Base-by-base conservation (phyloP, 2,797 vertebrate species). In the Micropoecilia bifurca region DNA sequence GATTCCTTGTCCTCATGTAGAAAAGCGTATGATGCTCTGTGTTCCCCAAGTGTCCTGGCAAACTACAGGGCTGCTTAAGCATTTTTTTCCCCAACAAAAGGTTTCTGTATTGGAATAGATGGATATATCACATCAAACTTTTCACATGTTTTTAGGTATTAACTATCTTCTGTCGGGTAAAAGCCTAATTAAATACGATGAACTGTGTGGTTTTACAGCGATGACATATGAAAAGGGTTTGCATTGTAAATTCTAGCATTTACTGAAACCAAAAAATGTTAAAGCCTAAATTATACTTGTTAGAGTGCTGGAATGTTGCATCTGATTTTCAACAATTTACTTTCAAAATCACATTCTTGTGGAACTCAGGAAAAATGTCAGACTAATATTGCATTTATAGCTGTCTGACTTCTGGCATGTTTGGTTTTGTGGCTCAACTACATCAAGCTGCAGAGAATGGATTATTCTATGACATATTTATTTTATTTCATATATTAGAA, bases 401-500 rank as follows among this genome's bases (percentile, higher is more conserved):
- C 66, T n/a, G 4, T 46, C 43, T 16, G 68, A 45, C 13, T 16
- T 28, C 25, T 28, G n/a, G 41, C 68, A 71, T 16, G 68, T 71
- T 16, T 45, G 43, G 43, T 12, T 45, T 14, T 28, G 68, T n/a
- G 22, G 2, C n/a, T 46, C 25, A 28, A 28, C 41, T 45, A 45
- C 12, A 45, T 71, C 22, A 25, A 41, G 22, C 39, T 68, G 63
- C 8, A 43, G 20, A 41, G 10, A 69, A 43, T 25, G 22, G 10
- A 43, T 4, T 28, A 75, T 20, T 85, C 55, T 50, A 55, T 80
- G 75, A 80, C 81, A 4, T 33, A 30, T 33, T 45, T 16, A 85
- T 20, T 92, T 93, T 92, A 91, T 94, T 92, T 55, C 41, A 85
- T 76, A 88, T 75, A 86, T 82, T 25, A 18, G 74, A 46, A 20